Evolutionary conservation across 2,888 invertebrate species (phyloP), one percentile per base, ranked within the genome.

Genomic region (Lathronympha strigana): DNA sequence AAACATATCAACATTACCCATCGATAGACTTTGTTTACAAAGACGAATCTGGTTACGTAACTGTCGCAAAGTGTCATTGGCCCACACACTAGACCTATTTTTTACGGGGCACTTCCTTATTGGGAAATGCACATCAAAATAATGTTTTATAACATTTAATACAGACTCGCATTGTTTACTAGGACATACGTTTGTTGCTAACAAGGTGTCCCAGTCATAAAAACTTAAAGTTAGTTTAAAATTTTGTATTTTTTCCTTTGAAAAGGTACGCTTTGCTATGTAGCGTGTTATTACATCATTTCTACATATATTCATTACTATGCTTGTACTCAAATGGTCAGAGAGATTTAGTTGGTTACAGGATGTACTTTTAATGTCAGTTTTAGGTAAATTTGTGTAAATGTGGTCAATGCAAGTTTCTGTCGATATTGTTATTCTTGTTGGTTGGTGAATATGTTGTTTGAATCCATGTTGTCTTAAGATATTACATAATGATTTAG

Each of bases 311-410:
- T 5, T 13, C 3, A n/a, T 15, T 33, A 11, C 33, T 2, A 38
- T n/a, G n/a, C 38, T 38, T n/a, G n/a, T 38, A n/a, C 38, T n/a
- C 38, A 38, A 38, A n/a, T 38, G 38, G n/a, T 38, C 38, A n/a
- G 38, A 38, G 2, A 38, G n/a, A 38, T 38, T 38, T 3, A 38
- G n/a, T n/a, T 38, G n/a, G 5, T n/a, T 13, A 2, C 38, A n/a
- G n/a, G 15, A 38, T n/a, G 15, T 38, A 38, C 38, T 38, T 38
- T 38, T 38, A 4, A 13, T n/a, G 3, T 13, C 6, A n/a, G 15
- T 33, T 15, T 38, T 38, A 38, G n/a, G 6, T n/a, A 38, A n/a
- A 38, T 38, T 38, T 15, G 38, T n/a, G 38, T 38, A 38, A 4
- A 38, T n/a, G 38, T 38, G 38, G 38, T 38, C 38, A 3, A 38